Evolutionary conservation across 2,888 invertebrate species (phyloP).

Genomic region (Drosophila percnosoma): DNA sequence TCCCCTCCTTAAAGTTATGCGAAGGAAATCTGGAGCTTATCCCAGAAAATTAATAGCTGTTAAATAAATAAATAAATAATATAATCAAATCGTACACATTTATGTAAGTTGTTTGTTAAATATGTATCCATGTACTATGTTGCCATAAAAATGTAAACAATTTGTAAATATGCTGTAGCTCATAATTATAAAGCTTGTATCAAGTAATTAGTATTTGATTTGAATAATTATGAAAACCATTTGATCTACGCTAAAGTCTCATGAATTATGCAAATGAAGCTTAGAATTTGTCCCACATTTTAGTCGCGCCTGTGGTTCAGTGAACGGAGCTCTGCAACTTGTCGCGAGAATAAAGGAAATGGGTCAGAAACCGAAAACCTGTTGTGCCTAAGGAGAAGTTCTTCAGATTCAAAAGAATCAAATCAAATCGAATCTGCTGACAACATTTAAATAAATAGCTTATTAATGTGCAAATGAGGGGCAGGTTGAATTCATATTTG

Average conservation of each 20-base stretch:
- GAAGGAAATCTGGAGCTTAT: background rate
- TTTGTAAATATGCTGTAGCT: constrained; percentile 2
- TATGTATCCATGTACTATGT: too few species aligned
- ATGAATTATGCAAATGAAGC: constrained; percentile 69
- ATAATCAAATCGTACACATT: background rate
- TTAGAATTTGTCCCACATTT: constrained; percentile 58
- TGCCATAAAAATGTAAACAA: background rate
- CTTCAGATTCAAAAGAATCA: constrained; percentile 12
- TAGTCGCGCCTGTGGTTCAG: constrained; percentile 53
- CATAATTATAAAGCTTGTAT: background rate
- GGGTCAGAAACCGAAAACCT: constrained; percentile 66
- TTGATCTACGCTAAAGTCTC: background rate
- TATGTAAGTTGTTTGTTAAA: background rate
- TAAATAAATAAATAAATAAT: too few species aligned
- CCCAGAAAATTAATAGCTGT: accelerated
- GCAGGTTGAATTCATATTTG: constrained; percentile 49
- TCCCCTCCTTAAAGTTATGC: background rate
- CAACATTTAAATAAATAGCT: constrained; percentile 65
- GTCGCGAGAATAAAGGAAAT: constrained; percentile 46
- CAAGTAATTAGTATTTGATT: constrained; percentile 29
- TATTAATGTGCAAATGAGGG: constrained; percentile 73
- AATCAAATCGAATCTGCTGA: constrained; percentile 31
- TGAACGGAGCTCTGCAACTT: constrained; percentile 49
- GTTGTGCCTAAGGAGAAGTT: constrained; percentile 40
- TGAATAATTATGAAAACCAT: constrained; percentile 20